phyloP scores from a whole-genome alignment of 2,888 invertebrate genomes.

The Chalcis sispes region DNA sequence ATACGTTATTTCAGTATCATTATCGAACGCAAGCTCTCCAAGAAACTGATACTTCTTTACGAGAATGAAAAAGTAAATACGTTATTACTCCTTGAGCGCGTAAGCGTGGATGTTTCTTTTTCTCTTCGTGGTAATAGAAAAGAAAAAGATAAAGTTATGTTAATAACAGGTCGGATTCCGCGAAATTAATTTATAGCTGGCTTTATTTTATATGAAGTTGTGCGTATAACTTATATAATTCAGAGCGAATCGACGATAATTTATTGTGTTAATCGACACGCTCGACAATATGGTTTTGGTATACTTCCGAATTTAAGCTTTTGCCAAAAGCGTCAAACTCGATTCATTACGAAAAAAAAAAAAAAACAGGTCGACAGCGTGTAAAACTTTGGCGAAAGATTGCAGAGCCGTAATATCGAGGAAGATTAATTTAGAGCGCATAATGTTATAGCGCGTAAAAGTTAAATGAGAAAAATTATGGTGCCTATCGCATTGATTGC shows the following conservation, averaged over 20 bases:
- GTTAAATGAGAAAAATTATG: no score
- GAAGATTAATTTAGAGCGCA: no score
- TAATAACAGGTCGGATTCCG: constrained; percentile 24
- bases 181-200: constrained; percentile 34
- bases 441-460: no score
- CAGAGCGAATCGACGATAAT: constrained; percentile 61
- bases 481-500: no score
- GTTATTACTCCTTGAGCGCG: neutral
- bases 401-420: no score
- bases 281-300: constrained; percentile 18
- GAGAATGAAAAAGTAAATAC: neutral
- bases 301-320: constrained; percentile 2
- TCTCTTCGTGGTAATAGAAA: no score
- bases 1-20: no score
- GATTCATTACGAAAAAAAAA: no score
- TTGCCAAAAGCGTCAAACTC: no score
- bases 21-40: constrained; percentile 25
- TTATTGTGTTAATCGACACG: constrained; percentile 63
- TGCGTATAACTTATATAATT: constrained; percentile 50
- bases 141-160: neutral
- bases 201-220: neutral
- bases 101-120: neutral
- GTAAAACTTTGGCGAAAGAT: no score
- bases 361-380: no score
- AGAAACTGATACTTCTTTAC: neutral